Conservation (phyloP, 2,888 invertebrate species). For the Microplitis deprimator region DNA sequence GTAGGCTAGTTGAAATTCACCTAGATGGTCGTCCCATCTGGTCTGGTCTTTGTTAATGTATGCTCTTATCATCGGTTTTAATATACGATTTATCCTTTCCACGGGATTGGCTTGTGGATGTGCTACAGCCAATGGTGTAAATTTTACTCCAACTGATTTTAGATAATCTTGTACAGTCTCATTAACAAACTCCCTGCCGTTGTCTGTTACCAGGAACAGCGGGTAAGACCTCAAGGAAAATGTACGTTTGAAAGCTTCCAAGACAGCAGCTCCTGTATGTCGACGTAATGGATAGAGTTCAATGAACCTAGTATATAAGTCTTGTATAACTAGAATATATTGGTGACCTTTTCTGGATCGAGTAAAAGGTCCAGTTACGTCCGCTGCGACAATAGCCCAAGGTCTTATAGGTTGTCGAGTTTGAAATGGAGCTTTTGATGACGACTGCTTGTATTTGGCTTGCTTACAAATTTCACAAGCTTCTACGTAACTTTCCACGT, state of each 20-base stretch:
- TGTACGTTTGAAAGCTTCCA: conserved; percentile 22
- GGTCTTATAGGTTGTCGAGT: conserved; percentile 34
- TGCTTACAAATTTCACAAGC: conserved; percentile 38
- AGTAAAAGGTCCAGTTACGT: conserved; percentile 32
- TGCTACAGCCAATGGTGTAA: conserved; percentile 10
- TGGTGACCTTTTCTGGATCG: conserved; percentile 36
- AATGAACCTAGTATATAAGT: conserved; percentile 40
- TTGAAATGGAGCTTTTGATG: conserved; percentile 16
- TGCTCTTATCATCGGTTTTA: conserved; percentile 35
- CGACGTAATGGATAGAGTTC: conserved; percentile 38
- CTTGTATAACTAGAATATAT: conserved; percentile 37
- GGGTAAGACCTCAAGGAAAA: conserved; percentile 39
- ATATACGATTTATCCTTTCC: conserved; percentile 38
- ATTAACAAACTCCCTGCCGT: conserved; percentile 44
- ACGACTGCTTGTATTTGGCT: conserved; percentile 39
- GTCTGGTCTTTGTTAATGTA: conserved; percentile 38
- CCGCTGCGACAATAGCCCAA: conserved; percentile 40
- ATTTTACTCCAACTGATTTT: not conserved
- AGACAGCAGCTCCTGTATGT: conserved; percentile 23
- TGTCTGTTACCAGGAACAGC: conserved; percentile 39
- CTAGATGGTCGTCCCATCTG: conserved; percentile 42
- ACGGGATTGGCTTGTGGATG: conserved; percentile 46
- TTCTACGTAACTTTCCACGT: conserved; percentile 32
- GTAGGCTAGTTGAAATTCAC: conserved; percentile 41
- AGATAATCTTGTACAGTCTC: conserved; percentile 37